Percentiles rank a stretch among this genome's conserved stretches.
Evolutionary conservation across 2,797 vertebrate species (phyloP).

Genomic region (Sitta carolinensis): DNA sequence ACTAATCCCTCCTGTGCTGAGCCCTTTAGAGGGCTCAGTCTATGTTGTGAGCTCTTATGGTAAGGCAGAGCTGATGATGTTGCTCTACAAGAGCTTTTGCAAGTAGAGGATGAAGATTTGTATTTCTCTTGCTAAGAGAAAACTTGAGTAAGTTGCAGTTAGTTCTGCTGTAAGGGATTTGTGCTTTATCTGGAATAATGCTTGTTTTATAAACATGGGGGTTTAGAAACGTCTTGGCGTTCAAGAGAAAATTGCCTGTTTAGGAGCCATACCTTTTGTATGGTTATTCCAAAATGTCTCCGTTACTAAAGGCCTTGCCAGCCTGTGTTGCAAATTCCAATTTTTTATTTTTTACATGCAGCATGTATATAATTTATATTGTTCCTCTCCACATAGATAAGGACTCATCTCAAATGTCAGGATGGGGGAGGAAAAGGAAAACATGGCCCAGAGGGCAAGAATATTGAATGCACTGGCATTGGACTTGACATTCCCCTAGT

Average conservation of each 20-base stretch:
- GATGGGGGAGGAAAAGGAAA: background rate
- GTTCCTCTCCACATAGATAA: background rate
- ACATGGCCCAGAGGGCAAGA: background rate
- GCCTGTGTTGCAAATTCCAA: background rate
- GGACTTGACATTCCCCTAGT: constrained; percentile 60
- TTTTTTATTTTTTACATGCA: background rate
- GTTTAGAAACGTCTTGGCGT: constrained; percentile 45
- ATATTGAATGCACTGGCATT: constrained; percentile 3
- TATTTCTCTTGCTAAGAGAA: background rate
- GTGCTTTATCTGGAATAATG: constrained; percentile 26
- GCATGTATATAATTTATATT: background rate
- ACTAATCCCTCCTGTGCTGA: background rate
- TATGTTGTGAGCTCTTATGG: rapidly evolving
- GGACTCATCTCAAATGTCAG: constrained; percentile 38
- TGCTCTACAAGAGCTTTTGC: background rate
- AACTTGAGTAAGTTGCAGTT: constrained; percentile 2
- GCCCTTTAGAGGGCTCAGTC: background rate
- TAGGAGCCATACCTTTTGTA: constrained; percentile 5
- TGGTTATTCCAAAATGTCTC: constrained; percentile 31
- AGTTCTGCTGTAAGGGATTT: constrained; percentile 37
- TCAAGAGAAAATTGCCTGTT: constrained; percentile 31
- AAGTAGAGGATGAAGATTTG: background rate
- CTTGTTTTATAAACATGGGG: background rate
- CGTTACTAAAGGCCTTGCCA: background rate
- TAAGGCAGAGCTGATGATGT: background rate